A percentile compares a stretch with the other conserved stretches of the same genome.
Conservation (phyloP, 2,888 invertebrate species). For the Proisotoma minuta region DNA sequence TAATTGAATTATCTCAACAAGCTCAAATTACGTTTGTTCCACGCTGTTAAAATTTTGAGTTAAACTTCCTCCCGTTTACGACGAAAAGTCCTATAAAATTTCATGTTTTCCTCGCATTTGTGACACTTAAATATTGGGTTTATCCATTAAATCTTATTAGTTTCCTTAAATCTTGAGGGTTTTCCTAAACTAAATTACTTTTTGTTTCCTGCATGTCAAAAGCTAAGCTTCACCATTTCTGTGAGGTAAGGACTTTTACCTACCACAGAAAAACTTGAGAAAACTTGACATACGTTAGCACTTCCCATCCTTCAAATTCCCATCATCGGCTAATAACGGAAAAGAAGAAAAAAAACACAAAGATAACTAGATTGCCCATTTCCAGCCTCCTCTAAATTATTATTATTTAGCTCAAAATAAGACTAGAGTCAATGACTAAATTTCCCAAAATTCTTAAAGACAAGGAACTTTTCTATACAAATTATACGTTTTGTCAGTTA, state of each 20-base stretch:
- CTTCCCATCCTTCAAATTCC: constrained; percentile 5
- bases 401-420: no score
- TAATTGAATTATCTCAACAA: constrained; percentile 11
- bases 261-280: neutral
- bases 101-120: constrained; percentile 1
- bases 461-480: no score
- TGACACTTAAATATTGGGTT: constrained; percentile 15
- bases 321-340: neutral
- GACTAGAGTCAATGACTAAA: no score
- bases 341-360: no score
- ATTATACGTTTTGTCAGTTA: no score
- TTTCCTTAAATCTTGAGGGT: neutral
- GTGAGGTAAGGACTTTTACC: neutral
- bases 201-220: neutral
- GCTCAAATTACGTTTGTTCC: constrained; percentile 2
- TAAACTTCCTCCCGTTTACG: constrained; percentile 12
- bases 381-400: no score
- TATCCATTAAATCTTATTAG: neutral
- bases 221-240: neutral
- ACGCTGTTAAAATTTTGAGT: constrained; percentile 7
- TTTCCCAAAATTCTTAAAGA: no score
- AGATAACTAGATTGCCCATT: neutral
- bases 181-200: neutral
- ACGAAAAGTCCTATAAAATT: neutral
- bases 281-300: neutral